Base-by-base conservation (phyloP, 2,113 vertebrate species). In the Corythornis madagascariensis region DNA sequence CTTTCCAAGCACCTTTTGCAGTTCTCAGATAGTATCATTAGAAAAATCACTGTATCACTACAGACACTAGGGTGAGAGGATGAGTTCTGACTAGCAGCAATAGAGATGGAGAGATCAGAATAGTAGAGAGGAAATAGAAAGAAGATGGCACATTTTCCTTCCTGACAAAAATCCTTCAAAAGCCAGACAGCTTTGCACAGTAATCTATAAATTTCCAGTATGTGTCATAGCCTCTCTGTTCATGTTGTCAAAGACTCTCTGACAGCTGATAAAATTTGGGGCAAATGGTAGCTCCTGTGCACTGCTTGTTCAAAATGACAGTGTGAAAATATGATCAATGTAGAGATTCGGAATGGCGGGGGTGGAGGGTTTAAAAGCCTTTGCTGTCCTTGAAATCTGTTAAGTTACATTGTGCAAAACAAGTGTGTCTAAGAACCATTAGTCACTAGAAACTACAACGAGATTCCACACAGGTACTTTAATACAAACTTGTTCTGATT, bases 191-290 rank as follows among this genome's bases (percentile, higher is more conserved):
- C 16, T 92, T 89, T 92, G 50, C 80, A 79, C 26, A 63, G 33
- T 63, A 87, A 87, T 85, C 78, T 93, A 59, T 84, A 89, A 70
- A 92, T 85, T 94, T 91, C 81, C 82, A 89, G 45, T 76, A 52
- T 55, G 63, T 85, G 84, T 83, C 78, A 89, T 24, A 86, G 83
- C 57, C 18, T 76, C 70, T 79, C 71, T 69, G 10, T 70, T 92
- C 50, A 6, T 70, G 67, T 85, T 89, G 67, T 92, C 89, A 87
- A 67, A 91, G 63, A 22, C 45, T 65, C 16, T 73, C 63, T 84
- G 95, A 82, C 70, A 93, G 71, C 74, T 94, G 89, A 93, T 69
- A 67, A 92, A 87, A 89, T 93, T 87, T 85, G 89, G 92, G 61
- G 77, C 57, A 89, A 90, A 50, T 55, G 47, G 29, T 87, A 88